Base-by-base conservation (phyloP, 2,888 invertebrate genomes). In the Aphelenchoides bicaudatus region DNA sequence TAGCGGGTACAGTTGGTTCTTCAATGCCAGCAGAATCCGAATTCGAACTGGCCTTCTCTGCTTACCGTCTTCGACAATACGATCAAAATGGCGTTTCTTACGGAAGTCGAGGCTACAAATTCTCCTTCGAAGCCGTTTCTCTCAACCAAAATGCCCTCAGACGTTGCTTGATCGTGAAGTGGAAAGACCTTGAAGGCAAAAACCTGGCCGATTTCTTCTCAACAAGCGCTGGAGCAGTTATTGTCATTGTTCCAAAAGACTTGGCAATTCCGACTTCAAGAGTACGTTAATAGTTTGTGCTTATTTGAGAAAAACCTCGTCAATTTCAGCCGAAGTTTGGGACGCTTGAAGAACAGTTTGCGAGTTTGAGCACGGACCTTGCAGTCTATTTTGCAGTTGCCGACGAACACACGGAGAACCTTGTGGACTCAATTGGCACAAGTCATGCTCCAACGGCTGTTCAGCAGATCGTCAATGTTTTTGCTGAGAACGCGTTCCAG, bases 51-150 rank as follows among this genome's bases (percentile, higher is more conserved):
- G 66, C 63, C 19, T 70, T 79, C 52, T 63, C 63, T 23, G 78
- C 73, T 4, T 77, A 69, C 58, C 74, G 78, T 25, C 67, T 78
- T 25, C 68, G 72, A 34, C 78, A 78, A 46, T 75, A 65, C 58
- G 78, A 79, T 48, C 50, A 71, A 23, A 57, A 62, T 48, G 75
- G 76, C n/a, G 68, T 58, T 28, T 52, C 62, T 25, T 70, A 71
- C 49, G 78, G 78, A 29, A 67, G 68, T 31, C 66, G 71, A 30
- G 60, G 64, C 25, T 66, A 62, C 60, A 61, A 68, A 5, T 68
- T 79, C 1, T 56, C 66, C 1, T 75, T 70, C 53, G 77, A 78
- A 61, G 78, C 74, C 2, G 75, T 74, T 1, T 62, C 74, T 1
- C 30, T 75, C 43, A 67, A 72, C 31, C 59, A 65, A 0, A 61